These are phyloP conservation scores for Megalonaias nervosa DNA, from an alignment of 1,140 invertebrate genomes.

Conservation along the genomic window DNA sequence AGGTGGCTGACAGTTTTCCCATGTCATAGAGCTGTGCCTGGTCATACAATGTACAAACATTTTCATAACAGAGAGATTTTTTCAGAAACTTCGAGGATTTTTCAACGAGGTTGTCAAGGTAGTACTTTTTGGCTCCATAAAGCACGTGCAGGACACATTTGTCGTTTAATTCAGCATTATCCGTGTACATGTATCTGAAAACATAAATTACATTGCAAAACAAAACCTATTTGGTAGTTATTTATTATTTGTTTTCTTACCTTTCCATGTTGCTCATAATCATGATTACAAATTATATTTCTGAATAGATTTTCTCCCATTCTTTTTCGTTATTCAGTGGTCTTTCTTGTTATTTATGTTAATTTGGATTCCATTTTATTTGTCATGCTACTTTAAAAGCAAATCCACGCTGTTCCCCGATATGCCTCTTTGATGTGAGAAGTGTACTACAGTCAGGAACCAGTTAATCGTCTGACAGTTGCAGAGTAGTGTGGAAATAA, in stretches of 20 bases:
- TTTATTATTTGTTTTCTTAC: background rate
- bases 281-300: background rate
- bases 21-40: slow-evolving; percentile 30
- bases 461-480: too few species aligned
- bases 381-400: too few species aligned
- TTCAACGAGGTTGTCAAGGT: slow-evolving; percentile 1
- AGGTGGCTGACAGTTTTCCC: slow-evolving; percentile 19
- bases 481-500: too few species aligned
- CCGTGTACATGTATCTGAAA: slow-evolving; percentile 35
- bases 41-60: slow-evolving; percentile 29
- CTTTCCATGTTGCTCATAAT: background rate
- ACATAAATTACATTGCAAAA: background rate
- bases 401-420: too few species aligned
- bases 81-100: slow-evolving; percentile 25
- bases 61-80: slow-evolving; percentile 17
- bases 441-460: too few species aligned
- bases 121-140: slow-evolving; percentile 32
- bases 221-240: background rate
- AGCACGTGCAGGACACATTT: slow-evolving; percentile 24
- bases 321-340: too few species aligned
- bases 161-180: slow-evolving; percentile 30
- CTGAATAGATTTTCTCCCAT: background rate
- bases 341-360: background rate
- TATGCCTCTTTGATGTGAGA: too few species aligned
- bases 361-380: background rate